A percentile compares a stretch with the other conserved stretches of the same genome.
Conservation (phyloP, 2,113 vertebrate species). For the Oreocharis arfaki region DNA sequence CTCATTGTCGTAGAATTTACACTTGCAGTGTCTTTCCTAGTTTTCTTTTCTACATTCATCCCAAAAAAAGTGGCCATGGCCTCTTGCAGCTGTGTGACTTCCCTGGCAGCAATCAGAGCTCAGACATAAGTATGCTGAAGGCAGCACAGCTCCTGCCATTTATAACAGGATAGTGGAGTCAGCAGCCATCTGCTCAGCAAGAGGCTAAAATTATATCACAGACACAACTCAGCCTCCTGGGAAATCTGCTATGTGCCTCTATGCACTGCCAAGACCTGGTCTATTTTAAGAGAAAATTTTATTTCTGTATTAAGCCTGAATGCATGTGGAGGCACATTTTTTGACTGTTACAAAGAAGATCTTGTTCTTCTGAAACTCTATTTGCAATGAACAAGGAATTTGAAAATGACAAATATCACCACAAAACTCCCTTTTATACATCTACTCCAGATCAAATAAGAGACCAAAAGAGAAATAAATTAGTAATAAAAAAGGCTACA, state of each 20-base stretch:
- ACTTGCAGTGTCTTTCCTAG: neutral
- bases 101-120: neutral
- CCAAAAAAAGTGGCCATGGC: neutral
- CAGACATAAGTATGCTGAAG: neutral
- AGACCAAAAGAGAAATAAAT: neutral
- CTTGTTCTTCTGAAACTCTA: neutral
- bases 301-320: neutral
- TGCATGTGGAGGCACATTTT: neutral
- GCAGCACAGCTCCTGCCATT: neutral
- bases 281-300: neutral
- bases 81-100: neutral
- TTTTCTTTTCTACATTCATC: neutral
- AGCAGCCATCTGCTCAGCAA: constrained; percentile 1
- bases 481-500: neutral
- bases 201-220: constrained; percentile 22
- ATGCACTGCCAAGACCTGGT: neutral
- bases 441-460: neutral
- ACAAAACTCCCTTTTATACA: neutral
- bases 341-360: neutral
- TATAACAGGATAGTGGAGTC: neutral
- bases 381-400: neutral
- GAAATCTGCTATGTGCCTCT: neutral
- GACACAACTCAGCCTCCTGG: neutral
- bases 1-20: neutral
- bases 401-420: neutral